Percentiles rank a stretch among this genome's conserved stretches.
phyloP scores from a whole-genome alignment of 2,888 invertebrate genomes.

The Copidosoma aretas region DNA sequence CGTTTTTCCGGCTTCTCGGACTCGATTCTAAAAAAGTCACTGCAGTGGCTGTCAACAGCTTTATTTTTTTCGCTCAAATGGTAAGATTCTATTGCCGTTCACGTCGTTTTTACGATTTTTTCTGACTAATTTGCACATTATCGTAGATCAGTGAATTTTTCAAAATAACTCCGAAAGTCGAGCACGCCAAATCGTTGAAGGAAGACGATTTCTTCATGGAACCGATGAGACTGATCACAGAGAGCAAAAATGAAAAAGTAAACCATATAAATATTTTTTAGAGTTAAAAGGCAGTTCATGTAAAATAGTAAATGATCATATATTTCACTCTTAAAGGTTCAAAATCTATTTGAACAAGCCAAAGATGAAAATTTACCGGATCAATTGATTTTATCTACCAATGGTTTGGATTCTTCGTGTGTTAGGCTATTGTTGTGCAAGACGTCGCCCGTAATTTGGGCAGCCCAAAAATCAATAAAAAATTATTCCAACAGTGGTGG shows the following conservation, averaged over 20 bases:
- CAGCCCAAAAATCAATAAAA: constrained; percentile 75
- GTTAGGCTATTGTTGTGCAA: constrained; percentile 79
- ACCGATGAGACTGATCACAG: constrained; percentile 71
- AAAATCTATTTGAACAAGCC: constrained; percentile 67
- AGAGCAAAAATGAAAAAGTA: constrained; percentile 68
- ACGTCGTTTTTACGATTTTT: too few species aligned
- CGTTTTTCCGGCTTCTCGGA: constrained; percentile 75
- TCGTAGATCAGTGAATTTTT: constrained; percentile 69
- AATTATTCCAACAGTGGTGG: constrained; percentile 48
- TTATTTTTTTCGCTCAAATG: constrained; percentile 84
- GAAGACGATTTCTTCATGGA: constrained; percentile 41
- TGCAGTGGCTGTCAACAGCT: constrained; percentile 81
- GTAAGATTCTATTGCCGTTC: too few species aligned
- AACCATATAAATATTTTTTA: constrained; percentile 42
- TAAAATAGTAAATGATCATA: neutral
- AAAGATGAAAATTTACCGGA: constrained; percentile 71
- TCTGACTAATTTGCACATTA: too few species aligned
- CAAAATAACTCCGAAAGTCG: constrained; percentile 62
- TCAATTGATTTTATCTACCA: constrained; percentile 68
- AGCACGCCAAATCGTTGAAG: constrained; percentile 50
- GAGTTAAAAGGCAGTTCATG: neutral
- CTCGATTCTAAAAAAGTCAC: constrained; percentile 79
- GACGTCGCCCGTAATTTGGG: constrained; percentile 76
- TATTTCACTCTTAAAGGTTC: constrained; percentile 40
- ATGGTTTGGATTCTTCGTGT: constrained; percentile 72